Evolutionary conservation across 2,888 invertebrate species (phyloP).

Genomic region (Hypselothyrea guttata): DNA sequence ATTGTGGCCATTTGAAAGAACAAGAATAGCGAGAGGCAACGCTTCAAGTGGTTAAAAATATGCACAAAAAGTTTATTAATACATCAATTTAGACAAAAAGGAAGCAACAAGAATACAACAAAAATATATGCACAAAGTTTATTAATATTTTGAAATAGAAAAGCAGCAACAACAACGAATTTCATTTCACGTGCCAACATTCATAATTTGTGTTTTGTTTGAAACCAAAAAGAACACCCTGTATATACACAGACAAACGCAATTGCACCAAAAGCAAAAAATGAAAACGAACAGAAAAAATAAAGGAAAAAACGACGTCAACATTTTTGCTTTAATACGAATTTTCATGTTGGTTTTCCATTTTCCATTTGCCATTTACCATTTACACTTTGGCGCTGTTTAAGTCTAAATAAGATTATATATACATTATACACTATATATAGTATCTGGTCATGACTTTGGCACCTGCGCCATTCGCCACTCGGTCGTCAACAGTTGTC

Average conservation of each 20-base stretch:
- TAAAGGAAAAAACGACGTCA: too few species aligned
- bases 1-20: slow-evolving; percentile 38
- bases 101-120: too few species aligned
- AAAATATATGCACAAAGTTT: slow-evolving; percentile 8
- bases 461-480: slow-evolving; percentile 23
- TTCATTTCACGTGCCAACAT: neutral
- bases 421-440: too few species aligned
- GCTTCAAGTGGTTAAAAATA: slow-evolving; percentile 32
- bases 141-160: neutral
- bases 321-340: too few species aligned
- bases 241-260: neutral
- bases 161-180: neutral
- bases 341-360: too few species aligned
- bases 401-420: too few species aligned
- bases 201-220: slow-evolving; percentile 11
- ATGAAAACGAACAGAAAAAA: too few species aligned
- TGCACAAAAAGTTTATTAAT: neutral
- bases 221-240: slow-evolving; percentile 25
- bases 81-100: too few species aligned
- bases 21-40: slow-evolving; percentile 11
- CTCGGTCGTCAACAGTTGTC: slow-evolving; percentile 54
- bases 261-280: too few species aligned
- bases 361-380: too few species aligned
- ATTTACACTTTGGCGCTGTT: too few species aligned
- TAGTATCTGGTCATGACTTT: slow-evolving; percentile 61